A percentile compares a stretch with the other conserved stretches of the same genome.
Evolutionary conservation across 2,113 vertebrate genomes (phyloP).

Genomic region (Phyllopteryx taeniolatus): DNA sequence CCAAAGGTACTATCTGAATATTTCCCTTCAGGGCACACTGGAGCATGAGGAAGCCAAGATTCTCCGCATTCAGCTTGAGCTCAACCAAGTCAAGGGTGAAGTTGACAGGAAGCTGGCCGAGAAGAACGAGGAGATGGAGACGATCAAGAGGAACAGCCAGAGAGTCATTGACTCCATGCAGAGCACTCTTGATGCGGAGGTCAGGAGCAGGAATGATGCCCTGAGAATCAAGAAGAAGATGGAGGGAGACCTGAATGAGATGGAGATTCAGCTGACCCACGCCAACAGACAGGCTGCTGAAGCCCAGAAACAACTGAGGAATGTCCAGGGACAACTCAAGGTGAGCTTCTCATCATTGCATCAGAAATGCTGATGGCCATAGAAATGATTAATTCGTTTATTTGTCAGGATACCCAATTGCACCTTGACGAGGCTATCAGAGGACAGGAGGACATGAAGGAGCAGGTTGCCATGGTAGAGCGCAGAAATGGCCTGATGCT

Average conservation of each 20-base stretch:
- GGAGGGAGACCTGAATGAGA: conserved; percentile 75
- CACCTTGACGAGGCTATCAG: conserved; percentile 83
- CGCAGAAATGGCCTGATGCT: conserved; percentile 67
- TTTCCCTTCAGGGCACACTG: conserved; percentile 55
- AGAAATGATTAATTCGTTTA: not conserved
- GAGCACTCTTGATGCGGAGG: conserved; percentile 77
- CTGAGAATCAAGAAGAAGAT: conserved; percentile 76
- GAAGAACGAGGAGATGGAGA: conserved; percentile 85
- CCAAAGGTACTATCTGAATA: too few species aligned
- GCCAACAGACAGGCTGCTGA: conserved; percentile 74
- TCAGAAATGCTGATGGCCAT: too few species aligned
- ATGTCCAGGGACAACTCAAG: conserved; percentile 72
- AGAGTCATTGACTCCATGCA: conserved; percentile 83
- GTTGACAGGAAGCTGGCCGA: conserved; percentile 81
- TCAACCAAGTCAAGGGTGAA: conserved; percentile 83
- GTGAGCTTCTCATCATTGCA: conserved; percentile 29
- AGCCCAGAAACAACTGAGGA: conserved; percentile 77
- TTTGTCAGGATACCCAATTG: conserved; percentile 78
- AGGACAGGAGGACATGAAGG: conserved; percentile 81
- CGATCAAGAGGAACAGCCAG: conserved; percentile 84
- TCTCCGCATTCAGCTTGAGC: conserved; percentile 74
- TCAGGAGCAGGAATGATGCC: conserved; percentile 73
- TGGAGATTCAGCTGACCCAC: conserved; percentile 75
- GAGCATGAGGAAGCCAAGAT: conserved; percentile 73
- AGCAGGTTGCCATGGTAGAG: conserved; percentile 83